These are phyloP conservation scores for Pseudachorutes palmiensis DNA, from an alignment of 1,140 invertebrate species.

Conservation along the genomic window DNA sequence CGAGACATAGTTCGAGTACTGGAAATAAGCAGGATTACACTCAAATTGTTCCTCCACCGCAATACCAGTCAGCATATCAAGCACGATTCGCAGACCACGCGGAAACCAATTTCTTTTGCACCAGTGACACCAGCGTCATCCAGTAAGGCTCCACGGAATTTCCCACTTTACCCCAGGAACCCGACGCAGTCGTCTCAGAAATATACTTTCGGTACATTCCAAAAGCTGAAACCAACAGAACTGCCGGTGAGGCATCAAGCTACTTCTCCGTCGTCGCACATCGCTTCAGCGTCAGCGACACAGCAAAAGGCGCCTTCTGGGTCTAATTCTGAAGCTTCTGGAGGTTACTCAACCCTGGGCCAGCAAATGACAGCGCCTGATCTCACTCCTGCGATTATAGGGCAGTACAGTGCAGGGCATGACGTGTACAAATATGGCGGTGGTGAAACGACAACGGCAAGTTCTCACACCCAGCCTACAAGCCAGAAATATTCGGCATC, in stretches of 20 bases:
- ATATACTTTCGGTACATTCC: background rate
- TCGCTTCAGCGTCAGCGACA: background rate
- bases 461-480: background rate
- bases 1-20: background rate
- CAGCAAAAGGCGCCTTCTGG: background rate
- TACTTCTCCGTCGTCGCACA: background rate
- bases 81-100: background rate
- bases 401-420: background rate
- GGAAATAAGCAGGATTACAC: background rate
- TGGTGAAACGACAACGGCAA: background rate
- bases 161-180: slow-evolving; percentile 1
- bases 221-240: background rate
- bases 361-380: background rate
- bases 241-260: background rate
- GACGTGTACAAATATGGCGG: background rate
- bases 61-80: background rate
- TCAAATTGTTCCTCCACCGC: background rate
- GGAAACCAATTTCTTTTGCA: background rate
- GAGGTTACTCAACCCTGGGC: background rate
- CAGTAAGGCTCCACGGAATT: background rate
- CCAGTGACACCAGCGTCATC: background rate
- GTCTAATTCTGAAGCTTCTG: background rate
- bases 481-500: background rate
- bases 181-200: background rate
- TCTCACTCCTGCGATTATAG: background rate